Conservation (phyloP, 1,140 invertebrate species). For the Asobara japonica region DNA sequence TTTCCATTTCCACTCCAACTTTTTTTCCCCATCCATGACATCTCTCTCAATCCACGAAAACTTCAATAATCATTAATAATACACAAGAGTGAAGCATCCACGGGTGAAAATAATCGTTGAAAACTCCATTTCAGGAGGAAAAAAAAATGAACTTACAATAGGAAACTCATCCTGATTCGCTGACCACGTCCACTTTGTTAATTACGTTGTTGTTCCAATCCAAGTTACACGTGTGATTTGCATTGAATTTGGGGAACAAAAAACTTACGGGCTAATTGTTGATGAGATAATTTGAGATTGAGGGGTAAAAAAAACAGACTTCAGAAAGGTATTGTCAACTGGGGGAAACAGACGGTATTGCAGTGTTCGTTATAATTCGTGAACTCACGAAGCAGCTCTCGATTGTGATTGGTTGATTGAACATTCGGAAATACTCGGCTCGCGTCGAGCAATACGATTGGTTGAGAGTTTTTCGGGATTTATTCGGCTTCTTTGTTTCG, state of each 20-base stretch:
- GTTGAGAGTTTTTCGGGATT: too few relatives aligned
- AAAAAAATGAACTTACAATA: conserved; percentile 36
- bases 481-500: too few relatives aligned
- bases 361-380: not conserved
- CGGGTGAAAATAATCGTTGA: not conserved
- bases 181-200: conserved; percentile 23
- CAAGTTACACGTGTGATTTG: not conserved
- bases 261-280: not conserved
- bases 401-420: not conserved
- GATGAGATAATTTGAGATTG: not conserved
- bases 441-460: too few relatives aligned
- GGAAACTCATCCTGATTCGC: conserved; percentile 36
- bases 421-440: too few relatives aligned
- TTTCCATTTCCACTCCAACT: not conserved
- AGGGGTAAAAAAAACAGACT: not conserved
- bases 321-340: not conserved
- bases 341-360: not conserved
- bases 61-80: not conserved
- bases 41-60: not conserved
- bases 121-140: not conserved
- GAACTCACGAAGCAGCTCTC: not conserved
- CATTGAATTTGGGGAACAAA: not conserved
- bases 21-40: not conserved
- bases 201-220: conserved; percentile 20
- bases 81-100: not conserved